Evolutionary conservation across 1,140 invertebrate species (phyloP), one percentile per base, ranked within the genome.

Genomic region (Idris sp.): DNA sequence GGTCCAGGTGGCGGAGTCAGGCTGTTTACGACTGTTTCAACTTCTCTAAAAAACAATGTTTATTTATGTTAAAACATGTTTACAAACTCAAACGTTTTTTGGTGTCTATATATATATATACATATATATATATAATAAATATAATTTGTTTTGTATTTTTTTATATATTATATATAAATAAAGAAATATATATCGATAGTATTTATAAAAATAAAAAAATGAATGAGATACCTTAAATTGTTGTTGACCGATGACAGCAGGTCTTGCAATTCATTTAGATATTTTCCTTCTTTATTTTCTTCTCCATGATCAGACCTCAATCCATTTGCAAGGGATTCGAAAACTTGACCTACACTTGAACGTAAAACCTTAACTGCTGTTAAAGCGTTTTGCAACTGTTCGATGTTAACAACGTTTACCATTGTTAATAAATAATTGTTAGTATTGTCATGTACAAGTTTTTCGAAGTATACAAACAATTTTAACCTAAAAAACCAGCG

Each of bases 341-440:
- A 96, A 9, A 95, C 93, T 84, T 93, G 90, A 15, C 93, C 91
- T 1, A 96, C 94, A 82, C 92, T 95, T 0, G 93, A 94, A 49
- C 95, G 89, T 19, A 96, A 82, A 2, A 91, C 90, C 88, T 93
- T 92, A 0, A 96, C 89, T 0, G 93, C 89, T 71, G 90, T 91
- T 67, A 96, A 84, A 19, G 93, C 92, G 3, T 90, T 89, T 82
- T 93, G 91, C 35, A 95, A 82, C 76, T 93, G 92, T 41, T 95
- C 67, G 15, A 71, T 25, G 7, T 62, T 71, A 11, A 64, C 46
- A n/a, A 6, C 2, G 19, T 22, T 22, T 22, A 22, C 19, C 19
- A 22, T 22, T 22, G n/a, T 36, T 6, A 72, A 36, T 4, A 46
- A 43, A 40, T 15, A 46, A n/a, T n/a, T n/a, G n/a, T n/a, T n/a